Conservation (phyloP, 2,888 invertebrate genomes). For the Lycocerus yunnanus region DNA sequence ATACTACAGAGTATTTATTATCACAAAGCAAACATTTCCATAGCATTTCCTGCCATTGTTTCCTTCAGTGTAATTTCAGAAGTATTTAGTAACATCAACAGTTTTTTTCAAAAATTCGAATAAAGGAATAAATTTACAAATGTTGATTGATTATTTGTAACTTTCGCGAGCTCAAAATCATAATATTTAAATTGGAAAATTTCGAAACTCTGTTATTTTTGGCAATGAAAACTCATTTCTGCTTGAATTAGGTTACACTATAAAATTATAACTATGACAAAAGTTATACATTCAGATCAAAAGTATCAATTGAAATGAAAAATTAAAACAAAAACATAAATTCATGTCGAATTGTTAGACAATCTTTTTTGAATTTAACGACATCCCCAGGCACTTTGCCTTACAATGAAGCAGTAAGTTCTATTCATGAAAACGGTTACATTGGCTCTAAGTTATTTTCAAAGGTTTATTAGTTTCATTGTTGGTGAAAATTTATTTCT, state of each 20-base stretch:
- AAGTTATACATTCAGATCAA: not conserved
- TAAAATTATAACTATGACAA: not conserved
- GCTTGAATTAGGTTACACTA: not conserved
- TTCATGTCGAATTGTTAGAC: not conserved
- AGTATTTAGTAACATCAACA: not conserved
- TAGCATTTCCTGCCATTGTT: not conserved
- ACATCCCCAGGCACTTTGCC: not conserved
- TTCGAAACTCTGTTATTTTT: not conserved
- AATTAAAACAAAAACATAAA: not conserved
- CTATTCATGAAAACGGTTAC: not conserved
- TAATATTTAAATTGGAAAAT: not conserved
- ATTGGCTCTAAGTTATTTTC: not conserved
- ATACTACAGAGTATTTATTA: not conserved
- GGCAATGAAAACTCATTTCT: not conserved
- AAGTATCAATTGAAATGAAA: not conserved
- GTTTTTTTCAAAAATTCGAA: not conserved
- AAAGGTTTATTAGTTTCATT: not conserved
- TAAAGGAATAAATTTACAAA: not conserved
- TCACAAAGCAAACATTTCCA: not conserved
- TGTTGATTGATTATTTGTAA: not conserved
- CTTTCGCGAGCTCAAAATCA: not conserved
- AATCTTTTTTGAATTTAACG: not conserved
- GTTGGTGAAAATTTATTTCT: not conserved
- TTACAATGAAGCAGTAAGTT: not conserved
- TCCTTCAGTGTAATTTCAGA: not conserved